Evolutionary conservation across 2,888 invertebrate species (phyloP).

Genomic region (Clistopyga incitator): DNA sequence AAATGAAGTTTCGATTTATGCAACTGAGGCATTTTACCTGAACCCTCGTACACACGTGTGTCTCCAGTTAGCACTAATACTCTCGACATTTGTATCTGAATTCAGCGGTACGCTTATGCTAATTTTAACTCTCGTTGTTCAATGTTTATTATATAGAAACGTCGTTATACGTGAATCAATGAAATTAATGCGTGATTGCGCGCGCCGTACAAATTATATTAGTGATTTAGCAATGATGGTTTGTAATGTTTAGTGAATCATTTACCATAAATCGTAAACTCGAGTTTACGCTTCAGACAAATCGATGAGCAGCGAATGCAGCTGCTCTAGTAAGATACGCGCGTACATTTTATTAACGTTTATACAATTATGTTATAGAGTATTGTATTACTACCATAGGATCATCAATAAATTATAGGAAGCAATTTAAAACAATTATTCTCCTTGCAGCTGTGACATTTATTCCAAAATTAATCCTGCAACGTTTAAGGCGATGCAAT

Average conservation of each 20-base stretch:
- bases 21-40: conserved; percentile 34
- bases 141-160: conserved; percentile 7
- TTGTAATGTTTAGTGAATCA: background rate
- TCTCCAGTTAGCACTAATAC: conserved; percentile 6
- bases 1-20: background rate
- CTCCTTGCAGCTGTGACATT: background rate
- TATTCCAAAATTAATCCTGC: no score
- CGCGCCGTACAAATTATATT: conserved; percentile 33
- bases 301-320: background rate
- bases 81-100: conserved; percentile 7
- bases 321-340: background rate
- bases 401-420: conserved; percentile 30
- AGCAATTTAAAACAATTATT: background rate
- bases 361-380: background rate
- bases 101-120: background rate
- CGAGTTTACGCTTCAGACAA: background rate
- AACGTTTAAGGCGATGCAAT: no score
- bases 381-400: conserved; percentile 9
- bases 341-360: conserved; percentile 14
- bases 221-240: conserved; percentile 11
- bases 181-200: background rate
- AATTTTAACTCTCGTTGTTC: background rate
- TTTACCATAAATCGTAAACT: conserved; percentile 1
- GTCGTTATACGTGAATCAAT: background rate
- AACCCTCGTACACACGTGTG: conserved; percentile 12